These are phyloP conservation scores for Petaurus breviceps DNA, from an alignment of 2,113 vertebrate species.

Conservation along the genomic window DNA sequence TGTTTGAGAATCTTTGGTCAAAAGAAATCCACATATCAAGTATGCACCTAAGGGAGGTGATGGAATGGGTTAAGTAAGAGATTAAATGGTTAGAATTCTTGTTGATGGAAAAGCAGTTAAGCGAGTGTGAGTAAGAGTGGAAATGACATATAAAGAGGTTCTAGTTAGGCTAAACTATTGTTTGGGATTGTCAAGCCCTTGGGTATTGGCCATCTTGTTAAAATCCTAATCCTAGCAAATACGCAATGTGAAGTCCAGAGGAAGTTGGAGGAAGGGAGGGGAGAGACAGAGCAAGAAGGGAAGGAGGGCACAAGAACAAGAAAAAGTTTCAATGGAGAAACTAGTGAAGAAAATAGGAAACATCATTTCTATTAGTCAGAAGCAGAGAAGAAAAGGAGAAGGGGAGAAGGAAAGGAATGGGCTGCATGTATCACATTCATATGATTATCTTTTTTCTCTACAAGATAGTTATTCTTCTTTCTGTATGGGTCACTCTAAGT, in stretches of 20 bases:
- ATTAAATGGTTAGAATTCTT: not conserved
- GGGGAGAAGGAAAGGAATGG: not conserved
- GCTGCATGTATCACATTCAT: not conserved
- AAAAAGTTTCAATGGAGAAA: not conserved
- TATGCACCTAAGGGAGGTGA: not conserved
- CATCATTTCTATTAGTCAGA: not conserved
- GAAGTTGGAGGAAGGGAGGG: not conserved
- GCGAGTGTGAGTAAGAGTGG: not conserved
- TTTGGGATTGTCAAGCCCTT: not conserved
- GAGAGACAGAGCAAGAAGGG: not conserved
- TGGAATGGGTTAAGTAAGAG: not conserved
- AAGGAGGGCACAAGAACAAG: not conserved
- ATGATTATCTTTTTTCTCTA: not conserved
- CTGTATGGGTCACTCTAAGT: not conserved
- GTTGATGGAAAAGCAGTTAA: not conserved
- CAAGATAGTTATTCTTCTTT: not conserved
- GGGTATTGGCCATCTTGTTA: not conserved
- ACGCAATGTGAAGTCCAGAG: not conserved
- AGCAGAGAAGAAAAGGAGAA: not conserved
- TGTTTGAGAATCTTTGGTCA: not conserved
- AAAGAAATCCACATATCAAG: not conserved
- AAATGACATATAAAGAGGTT: not conserved
- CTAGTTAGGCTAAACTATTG: not conserved
- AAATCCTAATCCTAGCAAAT: not conserved
- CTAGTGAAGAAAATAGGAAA: not conserved